Conservation (phyloP, 2,888 invertebrate genomes). For the Dastarcus helophoroides region DNA sequence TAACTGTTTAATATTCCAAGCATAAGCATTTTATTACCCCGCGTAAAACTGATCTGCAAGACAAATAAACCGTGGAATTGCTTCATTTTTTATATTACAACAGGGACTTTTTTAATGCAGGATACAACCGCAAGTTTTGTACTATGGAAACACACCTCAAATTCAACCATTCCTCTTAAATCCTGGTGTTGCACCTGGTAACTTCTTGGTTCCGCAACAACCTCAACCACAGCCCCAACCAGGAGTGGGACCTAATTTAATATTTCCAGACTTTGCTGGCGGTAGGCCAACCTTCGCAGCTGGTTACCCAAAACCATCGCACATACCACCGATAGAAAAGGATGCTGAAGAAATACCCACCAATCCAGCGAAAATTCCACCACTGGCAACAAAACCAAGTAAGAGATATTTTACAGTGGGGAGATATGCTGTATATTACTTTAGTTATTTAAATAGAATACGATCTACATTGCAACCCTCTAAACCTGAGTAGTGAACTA, state of each 20-base stretch:
- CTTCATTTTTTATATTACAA: too few species aligned
- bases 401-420: too few species aligned
- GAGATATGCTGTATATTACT: too few species aligned
- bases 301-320: conserved; percentile 30
- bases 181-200: conserved; percentile 22
- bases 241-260: conserved; percentile 22
- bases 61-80: too few species aligned
- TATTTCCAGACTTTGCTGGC: conserved; percentile 17
- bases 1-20: too few species aligned
- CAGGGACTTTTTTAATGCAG: conserved; percentile 18
- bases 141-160: conserved; percentile 22
- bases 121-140: conserved; percentile 30
- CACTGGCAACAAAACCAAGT: conserved; percentile 15
- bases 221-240: conserved; percentile 26
- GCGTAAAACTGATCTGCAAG: too few species aligned
- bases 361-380: conserved; percentile 26
- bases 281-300: conserved; percentile 24
- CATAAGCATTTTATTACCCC: too few species aligned
- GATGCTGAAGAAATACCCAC: conserved; percentile 35
- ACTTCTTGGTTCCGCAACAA: conserved; percentile 20
- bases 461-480: too few species aligned
- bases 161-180: conserved; percentile 32
- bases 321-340: conserved; percentile 32
- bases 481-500: too few species aligned
- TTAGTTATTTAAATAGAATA: too few species aligned